Conservation (phyloP, 2,888 invertebrate species). For the Mamestra brassicae region DNA sequence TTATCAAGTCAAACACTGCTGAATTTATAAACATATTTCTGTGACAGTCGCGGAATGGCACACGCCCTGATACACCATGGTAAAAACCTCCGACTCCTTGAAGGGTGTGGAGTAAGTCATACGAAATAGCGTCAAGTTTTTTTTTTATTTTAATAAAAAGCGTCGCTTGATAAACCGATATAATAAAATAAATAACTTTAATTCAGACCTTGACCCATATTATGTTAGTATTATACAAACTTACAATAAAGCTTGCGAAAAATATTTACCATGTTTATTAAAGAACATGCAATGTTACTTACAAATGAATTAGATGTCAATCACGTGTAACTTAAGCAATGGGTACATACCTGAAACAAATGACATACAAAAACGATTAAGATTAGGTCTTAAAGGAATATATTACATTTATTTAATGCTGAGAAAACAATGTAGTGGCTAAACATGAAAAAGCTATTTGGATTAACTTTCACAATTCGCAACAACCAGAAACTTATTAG, state of each 20-base stretch:
- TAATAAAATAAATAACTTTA: no score
- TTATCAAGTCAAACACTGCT: slow-evolving; percentile 69
- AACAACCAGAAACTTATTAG: background rate
- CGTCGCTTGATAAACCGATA: no score
- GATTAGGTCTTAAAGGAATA: no score
- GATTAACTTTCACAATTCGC: background rate
- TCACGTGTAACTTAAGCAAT: background rate
- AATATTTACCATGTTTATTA: background rate
- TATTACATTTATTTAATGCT: no score
- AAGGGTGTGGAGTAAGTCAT: slow-evolving; percentile 26
- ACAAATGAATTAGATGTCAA: background rate
- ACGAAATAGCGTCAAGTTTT: background rate
- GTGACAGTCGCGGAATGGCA: slow-evolving; percentile 83
- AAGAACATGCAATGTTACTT: background rate
- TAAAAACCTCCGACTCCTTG: slow-evolving; percentile 51
- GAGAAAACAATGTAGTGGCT: no score
- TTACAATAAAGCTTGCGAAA: background rate
- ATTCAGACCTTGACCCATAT: no score
- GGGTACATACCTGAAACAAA: slow-evolving; percentile 52
- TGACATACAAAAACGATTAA: background rate
- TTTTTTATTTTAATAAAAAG: no score
- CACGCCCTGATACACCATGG: slow-evolving; percentile 63
- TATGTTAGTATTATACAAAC: no score
- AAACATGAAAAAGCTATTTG: background rate
- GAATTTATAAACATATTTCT: slow-evolving; percentile 70